A percentile compares a stretch with the other conserved stretches of the same genome.
Conservation (phyloP, 2,797 vertebrate species). For the Sebastes miniatus region DNA sequence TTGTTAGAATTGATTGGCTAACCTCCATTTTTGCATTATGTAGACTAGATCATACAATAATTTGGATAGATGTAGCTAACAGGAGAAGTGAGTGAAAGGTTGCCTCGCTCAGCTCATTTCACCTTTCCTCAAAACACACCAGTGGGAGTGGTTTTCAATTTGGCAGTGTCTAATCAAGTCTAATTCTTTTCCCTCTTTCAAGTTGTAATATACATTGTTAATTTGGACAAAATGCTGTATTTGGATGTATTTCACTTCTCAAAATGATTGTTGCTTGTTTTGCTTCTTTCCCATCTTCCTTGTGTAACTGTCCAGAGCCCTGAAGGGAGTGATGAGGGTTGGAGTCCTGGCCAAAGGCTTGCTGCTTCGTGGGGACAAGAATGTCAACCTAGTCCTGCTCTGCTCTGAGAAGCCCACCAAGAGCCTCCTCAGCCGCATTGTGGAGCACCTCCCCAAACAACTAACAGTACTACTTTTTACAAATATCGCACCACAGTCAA, state of each 20-base stretch:
- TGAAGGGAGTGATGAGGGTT: conserved; percentile 97
- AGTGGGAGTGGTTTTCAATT: not conserved
- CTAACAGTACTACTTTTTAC: conserved; percentile 84
- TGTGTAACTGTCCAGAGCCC: conserved; percentile 70
- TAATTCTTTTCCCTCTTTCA: not conserved
- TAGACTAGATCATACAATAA: not conserved
- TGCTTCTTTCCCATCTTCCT: not conserved
- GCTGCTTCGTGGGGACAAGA: conserved; percentile 94
- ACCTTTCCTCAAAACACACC: not conserved
- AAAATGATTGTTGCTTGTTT: not conserved
- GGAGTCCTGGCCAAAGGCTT: conserved; percentile 97
- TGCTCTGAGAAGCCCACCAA: conserved; percentile 95
- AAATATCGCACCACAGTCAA: not conserved
- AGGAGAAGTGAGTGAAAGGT: not conserved
- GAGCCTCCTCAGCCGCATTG: conserved; percentile 87
- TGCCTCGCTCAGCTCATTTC: not conserved
- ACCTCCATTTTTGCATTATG: no score
- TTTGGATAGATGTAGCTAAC: not conserved
- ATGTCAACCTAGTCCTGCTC: conserved; percentile 94
- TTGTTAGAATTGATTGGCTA: not conserved
- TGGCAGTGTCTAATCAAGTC: not conserved
- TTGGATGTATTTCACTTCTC: not conserved
- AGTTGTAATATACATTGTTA: not conserved
- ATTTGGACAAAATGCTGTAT: not conserved
- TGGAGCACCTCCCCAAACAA: conserved; percentile 96